Percentiles rank a stretch among this genome's conserved stretches.
Evolutionary conservation across 2,797 vertebrate species (phyloP).

Genomic region (Leptatherina wallacei): DNA sequence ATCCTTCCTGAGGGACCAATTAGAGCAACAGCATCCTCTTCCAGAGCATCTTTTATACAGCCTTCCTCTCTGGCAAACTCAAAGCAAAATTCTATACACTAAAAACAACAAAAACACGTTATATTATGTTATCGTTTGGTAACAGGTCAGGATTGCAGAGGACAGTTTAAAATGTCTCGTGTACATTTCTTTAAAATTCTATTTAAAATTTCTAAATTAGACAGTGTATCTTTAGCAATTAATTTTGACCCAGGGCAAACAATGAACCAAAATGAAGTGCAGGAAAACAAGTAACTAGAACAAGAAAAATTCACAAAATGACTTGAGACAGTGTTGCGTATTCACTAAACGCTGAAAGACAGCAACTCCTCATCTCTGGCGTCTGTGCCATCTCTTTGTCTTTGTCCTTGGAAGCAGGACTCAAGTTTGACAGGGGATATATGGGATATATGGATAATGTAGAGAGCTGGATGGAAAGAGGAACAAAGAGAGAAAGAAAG

Average conservation of each 20-base stretch:
- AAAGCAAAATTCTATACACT: neutral
- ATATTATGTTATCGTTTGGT: no score
- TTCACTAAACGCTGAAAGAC: constrained; percentile 26
- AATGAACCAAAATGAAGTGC: no score
- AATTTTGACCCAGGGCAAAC: no score
- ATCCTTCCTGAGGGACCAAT: constrained; percentile 34
- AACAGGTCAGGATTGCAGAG: neutral
- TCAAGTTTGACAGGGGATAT: constrained; percentile 41
- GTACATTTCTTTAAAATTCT: neutral
- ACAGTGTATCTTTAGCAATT: no score
- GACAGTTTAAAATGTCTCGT: neutral
- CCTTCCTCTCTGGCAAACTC: constrained; percentile 11
- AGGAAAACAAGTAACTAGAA: no score
- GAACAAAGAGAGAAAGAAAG: constrained; percentile 23
- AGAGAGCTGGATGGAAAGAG: constrained; percentile 41
- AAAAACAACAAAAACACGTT: no score
- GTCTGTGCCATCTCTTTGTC: constrained; percentile 17
- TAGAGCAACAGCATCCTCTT: constrained; percentile 22
- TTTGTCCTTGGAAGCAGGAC: constrained; percentile 40
- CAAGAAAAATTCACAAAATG: no score
- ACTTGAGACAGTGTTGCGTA: neutral
- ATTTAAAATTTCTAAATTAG: no score
- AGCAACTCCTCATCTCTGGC: constrained; percentile 10
- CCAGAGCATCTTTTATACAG: constrained; percentile 14
- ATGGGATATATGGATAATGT: constrained; percentile 49